These are phyloP conservation scores for Drosophila erecta DNA, from an alignment of 1,140 invertebrate genomes.

Conservation along the genomic window DNA sequence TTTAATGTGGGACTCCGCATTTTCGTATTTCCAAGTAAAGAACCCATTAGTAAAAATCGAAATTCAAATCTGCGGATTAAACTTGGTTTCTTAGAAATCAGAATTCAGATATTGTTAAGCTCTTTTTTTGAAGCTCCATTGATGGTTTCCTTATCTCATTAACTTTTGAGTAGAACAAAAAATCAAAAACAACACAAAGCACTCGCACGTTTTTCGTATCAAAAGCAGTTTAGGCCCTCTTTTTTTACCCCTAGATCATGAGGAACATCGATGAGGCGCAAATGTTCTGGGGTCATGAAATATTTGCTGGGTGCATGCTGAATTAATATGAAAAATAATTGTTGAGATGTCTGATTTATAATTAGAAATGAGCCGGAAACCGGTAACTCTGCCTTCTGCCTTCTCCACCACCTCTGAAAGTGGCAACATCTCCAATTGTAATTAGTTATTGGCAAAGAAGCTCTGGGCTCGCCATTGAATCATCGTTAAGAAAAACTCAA, in stretches of 20 bases:
- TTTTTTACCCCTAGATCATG: constrained; percentile 1
- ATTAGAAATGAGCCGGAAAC: constrained; percentile 79
- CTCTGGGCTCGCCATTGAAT: constrained; percentile 49
- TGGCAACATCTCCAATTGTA: constrained; percentile 56
- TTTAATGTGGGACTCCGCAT: too few species aligned
- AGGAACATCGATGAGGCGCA: constrained; percentile 28
- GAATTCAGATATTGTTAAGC: neutral
- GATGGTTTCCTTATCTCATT: constrained; percentile 32
- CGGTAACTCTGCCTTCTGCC: constrained; percentile 42
- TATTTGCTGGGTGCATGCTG: constrained; percentile 57
- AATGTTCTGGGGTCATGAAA: constrained; percentile 59
- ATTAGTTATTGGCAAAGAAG: constrained; percentile 57
- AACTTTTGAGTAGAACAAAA: constrained; percentile 16
- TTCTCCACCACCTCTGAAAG: neutral
- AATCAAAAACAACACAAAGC: constrained; percentile 32
- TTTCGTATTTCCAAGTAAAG: neutral
- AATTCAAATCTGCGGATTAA: neutral
- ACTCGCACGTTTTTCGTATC: constrained; percentile 17
- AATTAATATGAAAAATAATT: constrained; percentile 75
- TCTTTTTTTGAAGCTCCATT: constrained; percentile 21
- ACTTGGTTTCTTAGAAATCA: neutral
- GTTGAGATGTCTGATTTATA: constrained; percentile 64
- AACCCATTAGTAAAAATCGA: neutral
- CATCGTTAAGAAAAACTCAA: constrained; percentile 59
- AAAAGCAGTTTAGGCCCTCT: constrained; percentile 24